These are phyloP conservation scores for Drosophila anceps DNA, from an alignment of 2,888 invertebrate genomes.

Conservation along the genomic window DNA sequence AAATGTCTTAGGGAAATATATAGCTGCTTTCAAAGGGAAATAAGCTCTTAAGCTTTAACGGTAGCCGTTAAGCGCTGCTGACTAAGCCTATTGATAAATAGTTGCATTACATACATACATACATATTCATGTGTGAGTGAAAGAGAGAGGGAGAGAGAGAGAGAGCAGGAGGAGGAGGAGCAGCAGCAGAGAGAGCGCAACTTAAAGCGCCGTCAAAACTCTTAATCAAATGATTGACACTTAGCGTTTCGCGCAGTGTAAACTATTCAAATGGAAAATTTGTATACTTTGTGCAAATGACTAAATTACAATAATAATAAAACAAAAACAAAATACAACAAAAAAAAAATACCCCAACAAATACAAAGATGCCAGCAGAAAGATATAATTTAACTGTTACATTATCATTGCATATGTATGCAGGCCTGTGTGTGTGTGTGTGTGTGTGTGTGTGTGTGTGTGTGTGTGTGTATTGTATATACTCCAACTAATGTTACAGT, in stretches of 20 bases:
- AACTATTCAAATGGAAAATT: slow-evolving; percentile 64
- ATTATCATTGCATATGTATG: slow-evolving; percentile 17
- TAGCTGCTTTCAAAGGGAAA: slow-evolving; percentile 5
- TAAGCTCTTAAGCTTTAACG: neutral
- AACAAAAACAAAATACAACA: slow-evolving; percentile 1
- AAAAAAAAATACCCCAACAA: slow-evolving; percentile 26
- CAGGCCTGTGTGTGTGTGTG: neutral
- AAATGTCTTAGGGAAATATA: neutral
- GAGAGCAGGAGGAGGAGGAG: no score
- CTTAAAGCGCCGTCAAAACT: neutral
- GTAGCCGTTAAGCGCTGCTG: slow-evolving; percentile 22
- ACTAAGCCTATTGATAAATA: slow-evolving; percentile 24
- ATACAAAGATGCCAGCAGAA: slow-evolving; percentile 15
- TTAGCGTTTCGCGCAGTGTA: slow-evolving; percentile 38
- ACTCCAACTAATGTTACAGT: slow-evolving; percentile 13
- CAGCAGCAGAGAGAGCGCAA: neutral
- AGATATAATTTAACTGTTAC: slow-evolving; percentile 44
- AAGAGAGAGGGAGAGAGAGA: no score
- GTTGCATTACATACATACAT: slow-evolving; percentile 7
- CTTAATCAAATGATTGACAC: slow-evolving; percentile 3
- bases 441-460: neutral
- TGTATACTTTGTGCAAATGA: slow-evolving; percentile 55
- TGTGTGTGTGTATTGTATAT: slow-evolving; percentile 4
- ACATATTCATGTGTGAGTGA: neutral
- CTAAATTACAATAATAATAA: slow-evolving; percentile 57